A percentile compares a stretch with the other conserved stretches of the same genome.
Conservation (phyloP, 2,113 vertebrate genomes). For the Asarcornis scutulata region DNA sequence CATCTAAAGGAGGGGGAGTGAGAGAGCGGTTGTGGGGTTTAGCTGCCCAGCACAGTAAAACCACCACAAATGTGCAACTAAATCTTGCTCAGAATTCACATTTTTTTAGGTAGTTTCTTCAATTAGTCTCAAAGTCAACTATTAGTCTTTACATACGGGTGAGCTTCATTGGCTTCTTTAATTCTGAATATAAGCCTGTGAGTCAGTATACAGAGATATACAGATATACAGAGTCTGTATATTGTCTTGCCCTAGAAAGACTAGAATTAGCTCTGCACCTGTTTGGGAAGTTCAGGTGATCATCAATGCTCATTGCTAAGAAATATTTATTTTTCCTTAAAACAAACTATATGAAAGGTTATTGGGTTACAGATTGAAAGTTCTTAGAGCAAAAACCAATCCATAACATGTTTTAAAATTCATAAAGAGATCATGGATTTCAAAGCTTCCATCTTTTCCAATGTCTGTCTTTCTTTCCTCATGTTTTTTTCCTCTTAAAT, state of each 20-base stretch:
- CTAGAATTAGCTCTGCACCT: background rate
- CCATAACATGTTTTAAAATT: background rate
- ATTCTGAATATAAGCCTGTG: background rate
- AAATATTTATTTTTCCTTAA: rapidly evolving
- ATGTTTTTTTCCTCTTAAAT: background rate
- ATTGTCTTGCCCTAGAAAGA: background rate
- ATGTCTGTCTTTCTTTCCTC: background rate
- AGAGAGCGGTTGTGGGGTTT: too few species aligned
- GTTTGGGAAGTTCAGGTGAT: background rate
- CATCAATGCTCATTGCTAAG: background rate
- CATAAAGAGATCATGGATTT: background rate
- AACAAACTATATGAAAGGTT: background rate
- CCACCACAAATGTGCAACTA: background rate
- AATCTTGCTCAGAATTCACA: background rate
- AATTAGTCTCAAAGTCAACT: background rate
- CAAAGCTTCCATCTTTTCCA: background rate
- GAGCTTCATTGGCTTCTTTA: background rate
- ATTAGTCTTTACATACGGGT: background rate
- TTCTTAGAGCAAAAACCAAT: background rate
- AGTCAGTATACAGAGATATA: background rate
- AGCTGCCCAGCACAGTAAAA: too few species aligned
- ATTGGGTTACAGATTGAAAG: background rate
- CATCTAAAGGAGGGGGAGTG: too few species aligned
- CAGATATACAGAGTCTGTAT: background rate
- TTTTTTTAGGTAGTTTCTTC: background rate